Base-by-base conservation (phyloP, 2,888 invertebrate species). In the Diarsia mendica region DNA sequence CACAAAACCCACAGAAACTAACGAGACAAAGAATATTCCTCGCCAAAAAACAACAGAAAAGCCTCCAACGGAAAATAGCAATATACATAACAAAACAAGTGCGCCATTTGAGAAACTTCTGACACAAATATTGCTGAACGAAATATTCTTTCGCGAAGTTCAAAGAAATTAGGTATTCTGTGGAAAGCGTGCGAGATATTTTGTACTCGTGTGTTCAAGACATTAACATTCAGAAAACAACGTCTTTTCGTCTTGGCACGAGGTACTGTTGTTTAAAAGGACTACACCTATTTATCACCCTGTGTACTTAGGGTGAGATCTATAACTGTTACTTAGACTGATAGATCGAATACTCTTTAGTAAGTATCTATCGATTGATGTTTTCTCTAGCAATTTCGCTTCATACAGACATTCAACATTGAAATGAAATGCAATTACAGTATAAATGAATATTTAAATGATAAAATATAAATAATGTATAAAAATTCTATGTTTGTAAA, bases 81-180 rank as follows among this genome's bases (percentile, higher is more conserved):
- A 79, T 82, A 84, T 60, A 81, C 76, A 84, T 76, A 85, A 84
- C 58, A 71, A 81, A 76, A 77, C 77, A 69, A 82, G 79, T 23
- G 48, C 60, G 33, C 67, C 82, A 67, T 82, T 77, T 51, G 15
- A 67, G 46, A 70, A 82, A 77, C 55, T 85, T 72, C 66, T 48
- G 20, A 70, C 75, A 60, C 71, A 72, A 76, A 82, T 84, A 65
- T 81, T 70, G 67, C 67, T 20, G 48, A 84, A 76, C 67, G 77
- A 82, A 76, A 72, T 76, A 81, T 82, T 82, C 85, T 71, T 84
- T 84, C 39, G 49, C 71, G 58, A 63, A 82, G 60, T 85, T 82
- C 83, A 65, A 68, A 71, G 66, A 74, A 83, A 74, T 83, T 85
- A 72, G 83, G 68, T 83, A 85, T 85, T 83, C 85, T 51, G 46